A percentile compares a stretch with the other conserved stretches of the same genome.
Evolutionary conservation across 2,113 vertebrate species (phyloP).

Genomic region (Zosterops hypoxanthus): DNA sequence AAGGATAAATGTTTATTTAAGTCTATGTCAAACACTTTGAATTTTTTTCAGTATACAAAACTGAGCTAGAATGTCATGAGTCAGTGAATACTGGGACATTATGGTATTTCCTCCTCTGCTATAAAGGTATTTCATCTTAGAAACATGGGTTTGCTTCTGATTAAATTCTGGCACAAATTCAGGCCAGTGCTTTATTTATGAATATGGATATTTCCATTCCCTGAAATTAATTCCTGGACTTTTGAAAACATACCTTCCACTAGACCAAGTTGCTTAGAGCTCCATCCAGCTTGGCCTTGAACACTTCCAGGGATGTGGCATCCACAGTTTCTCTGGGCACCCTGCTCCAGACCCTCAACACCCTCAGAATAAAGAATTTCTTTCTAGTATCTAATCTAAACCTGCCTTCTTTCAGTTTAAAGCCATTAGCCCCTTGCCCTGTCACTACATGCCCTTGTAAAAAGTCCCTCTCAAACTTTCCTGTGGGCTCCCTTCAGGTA

Average conservation of each 20-base stretch:
- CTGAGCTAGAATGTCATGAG: conserved; percentile 38
- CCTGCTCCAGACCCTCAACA: neutral
- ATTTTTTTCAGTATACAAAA: conserved; percentile 44
- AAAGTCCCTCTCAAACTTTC: neutral
- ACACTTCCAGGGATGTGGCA: neutral
- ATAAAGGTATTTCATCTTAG: conserved; percentile 26
- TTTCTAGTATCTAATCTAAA: neutral
- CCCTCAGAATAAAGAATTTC: neutral
- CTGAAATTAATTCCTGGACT: neutral
- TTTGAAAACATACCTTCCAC: neutral
- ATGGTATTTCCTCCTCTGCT: conserved; percentile 49
- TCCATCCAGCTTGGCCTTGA: neutral
- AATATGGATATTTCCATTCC: neutral
- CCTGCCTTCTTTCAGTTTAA: neutral
- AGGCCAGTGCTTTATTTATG: neutral
- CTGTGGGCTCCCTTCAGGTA: neutral
- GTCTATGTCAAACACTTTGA: conserved; percentile 27
- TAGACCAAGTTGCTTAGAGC: neutral
- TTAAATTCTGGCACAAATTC: conserved; percentile 46
- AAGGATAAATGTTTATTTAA: conserved; percentile 61
- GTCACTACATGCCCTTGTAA: neutral
- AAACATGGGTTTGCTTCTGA: conserved; percentile 14
- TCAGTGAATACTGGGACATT: conserved; percentile 40
- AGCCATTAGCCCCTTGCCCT: neutral
- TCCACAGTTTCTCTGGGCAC: neutral